A percentile compares a stretch with the other conserved stretches of the same genome.
These are phyloP conservation scores for Anas georgica DNA, from an alignment of 2,797 vertebrate genomes.

Conservation along the genomic window DNA sequence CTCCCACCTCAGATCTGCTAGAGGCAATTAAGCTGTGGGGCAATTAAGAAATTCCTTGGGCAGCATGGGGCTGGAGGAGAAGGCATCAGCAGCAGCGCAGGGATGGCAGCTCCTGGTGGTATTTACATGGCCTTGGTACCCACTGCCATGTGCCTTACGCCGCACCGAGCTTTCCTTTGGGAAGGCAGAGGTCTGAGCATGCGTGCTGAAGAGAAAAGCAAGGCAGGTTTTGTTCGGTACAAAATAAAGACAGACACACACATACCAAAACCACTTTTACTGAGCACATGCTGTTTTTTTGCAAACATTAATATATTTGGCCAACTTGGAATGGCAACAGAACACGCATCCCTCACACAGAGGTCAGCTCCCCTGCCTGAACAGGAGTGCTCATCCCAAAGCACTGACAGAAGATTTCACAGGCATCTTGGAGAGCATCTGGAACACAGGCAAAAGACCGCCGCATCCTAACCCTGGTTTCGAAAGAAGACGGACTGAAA, in stretches of 20 bases:
- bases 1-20: too few relatives aligned
- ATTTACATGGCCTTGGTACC: background rate
- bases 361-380: background rate
- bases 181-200: background rate
- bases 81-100: background rate
- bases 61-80: too few relatives aligned
- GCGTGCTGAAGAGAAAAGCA: background rate
- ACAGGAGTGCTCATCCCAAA: background rate
- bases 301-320: slow-evolving; percentile 4
- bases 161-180: background rate
- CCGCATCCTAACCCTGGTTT: background rate
- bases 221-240: slow-evolving; percentile 33
- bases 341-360: background rate
- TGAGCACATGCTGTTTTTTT: background rate
- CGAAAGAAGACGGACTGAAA: background rate
- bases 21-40: too few relatives aligned
- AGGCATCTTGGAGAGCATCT: background rate
- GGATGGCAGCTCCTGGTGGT: background rate
- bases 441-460: background rate
- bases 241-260: slow-evolving; percentile 1
- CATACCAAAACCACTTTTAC: slow-evolving; percentile 12
- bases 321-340: slow-evolving; percentile 23
- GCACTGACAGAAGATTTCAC: background rate
- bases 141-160: fast-evolving
- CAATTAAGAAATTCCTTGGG: too few relatives aligned